Conservation (phyloP, 2,113 vertebrate species). For the Lepisosteus oculatus region DNA sequence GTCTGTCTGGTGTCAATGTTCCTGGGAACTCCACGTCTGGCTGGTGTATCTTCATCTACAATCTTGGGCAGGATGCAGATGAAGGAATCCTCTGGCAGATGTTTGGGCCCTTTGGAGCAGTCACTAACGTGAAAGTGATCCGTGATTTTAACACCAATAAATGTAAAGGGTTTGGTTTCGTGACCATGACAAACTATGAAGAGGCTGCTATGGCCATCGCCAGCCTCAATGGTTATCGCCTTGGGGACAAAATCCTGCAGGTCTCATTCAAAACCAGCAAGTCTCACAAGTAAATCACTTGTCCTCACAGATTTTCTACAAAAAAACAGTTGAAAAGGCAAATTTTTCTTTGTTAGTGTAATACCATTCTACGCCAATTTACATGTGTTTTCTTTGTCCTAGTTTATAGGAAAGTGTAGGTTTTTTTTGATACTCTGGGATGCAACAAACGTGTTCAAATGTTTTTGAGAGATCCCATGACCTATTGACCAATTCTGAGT, state of each 20-base stretch:
- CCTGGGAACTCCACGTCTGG: constrained; percentile 85
- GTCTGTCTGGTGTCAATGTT: constrained; percentile 86
- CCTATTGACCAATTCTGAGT: constrained; percentile 74
- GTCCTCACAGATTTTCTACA: constrained; percentile 6
- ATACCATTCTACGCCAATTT: constrained; percentile 84
- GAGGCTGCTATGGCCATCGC: constrained; percentile 98
- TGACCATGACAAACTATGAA: constrained; percentile 99
- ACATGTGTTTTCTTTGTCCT: constrained; percentile 79
- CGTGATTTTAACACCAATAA: constrained; percentile 99
- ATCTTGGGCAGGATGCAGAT: constrained; percentile 94
- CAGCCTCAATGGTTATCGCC: constrained; percentile 95
- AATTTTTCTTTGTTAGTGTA: constrained; percentile 68
- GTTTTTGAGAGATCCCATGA: constrained; percentile 71
- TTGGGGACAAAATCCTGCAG: constrained; percentile 98
- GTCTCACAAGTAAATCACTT: constrained; percentile 85
- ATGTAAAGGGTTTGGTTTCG: constrained; percentile 99
- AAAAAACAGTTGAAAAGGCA: constrained; percentile 40
- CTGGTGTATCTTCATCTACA: constrained; percentile 99
- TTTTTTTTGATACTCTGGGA: constrained; percentile 75
- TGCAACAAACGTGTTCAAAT: constrained; percentile 81
- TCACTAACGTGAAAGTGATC: constrained; percentile 98
- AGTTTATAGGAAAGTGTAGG: constrained; percentile 72
- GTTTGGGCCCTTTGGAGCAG: constrained; percentile 96
- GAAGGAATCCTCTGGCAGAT: constrained; percentile 99
- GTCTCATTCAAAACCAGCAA: constrained; percentile 99